phyloP scores from a whole-genome alignment of 2,888 invertebrate genomes.

The Parapristionchus giblindavisi region DNA sequence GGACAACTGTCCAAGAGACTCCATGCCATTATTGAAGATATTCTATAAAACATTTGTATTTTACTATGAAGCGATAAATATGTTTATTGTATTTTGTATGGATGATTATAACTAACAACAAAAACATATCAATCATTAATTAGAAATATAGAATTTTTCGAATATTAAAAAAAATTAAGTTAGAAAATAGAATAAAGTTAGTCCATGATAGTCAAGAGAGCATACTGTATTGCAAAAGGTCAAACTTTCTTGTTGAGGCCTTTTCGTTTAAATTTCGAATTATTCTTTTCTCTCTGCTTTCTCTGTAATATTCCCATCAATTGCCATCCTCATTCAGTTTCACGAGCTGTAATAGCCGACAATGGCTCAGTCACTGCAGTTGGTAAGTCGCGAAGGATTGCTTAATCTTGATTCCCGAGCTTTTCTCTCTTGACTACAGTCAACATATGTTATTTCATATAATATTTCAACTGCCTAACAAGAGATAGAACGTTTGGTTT shows the following conservation, averaged over 20 bases:
- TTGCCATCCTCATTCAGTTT: neutral
- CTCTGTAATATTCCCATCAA: no score
- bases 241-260: neutral
- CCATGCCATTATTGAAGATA: conserved; percentile 19
- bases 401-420: no score
- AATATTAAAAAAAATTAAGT: neutral
- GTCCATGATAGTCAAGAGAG: neutral
- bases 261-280: neutral
- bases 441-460: no score
- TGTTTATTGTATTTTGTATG: no score
- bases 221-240: neutral
- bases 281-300: no score
- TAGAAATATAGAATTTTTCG: neutral
- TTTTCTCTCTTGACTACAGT: no score
- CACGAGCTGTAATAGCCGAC: neutral
- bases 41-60: neutral
- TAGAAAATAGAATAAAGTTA: no score
- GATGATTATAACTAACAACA: no score
- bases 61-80: no score
- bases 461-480: no score
- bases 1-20: conserved; percentile 23
- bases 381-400: no score
- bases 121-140: neutral
- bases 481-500: no score
- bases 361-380: neutral